These are phyloP conservation scores for Neria commutata DNA, from an alignment of 2,888 invertebrate species.

Conservation along the genomic window DNA sequence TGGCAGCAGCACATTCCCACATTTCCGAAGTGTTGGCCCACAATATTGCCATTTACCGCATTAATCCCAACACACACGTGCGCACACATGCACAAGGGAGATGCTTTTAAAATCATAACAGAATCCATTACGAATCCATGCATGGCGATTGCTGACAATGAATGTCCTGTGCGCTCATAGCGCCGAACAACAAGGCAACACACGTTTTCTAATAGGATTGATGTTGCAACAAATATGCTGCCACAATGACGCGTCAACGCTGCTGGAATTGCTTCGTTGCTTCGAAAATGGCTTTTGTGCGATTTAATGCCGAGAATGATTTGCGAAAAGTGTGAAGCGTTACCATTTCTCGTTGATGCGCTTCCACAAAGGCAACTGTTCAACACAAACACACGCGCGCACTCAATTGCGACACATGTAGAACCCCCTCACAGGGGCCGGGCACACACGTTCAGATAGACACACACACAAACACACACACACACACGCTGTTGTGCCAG, in stretches of 20 bases:
- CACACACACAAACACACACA: conserved; percentile 10
- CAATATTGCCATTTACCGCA: not conserved
- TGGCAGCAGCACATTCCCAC: too few species aligned
- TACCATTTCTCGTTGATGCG: conserved; percentile 17
- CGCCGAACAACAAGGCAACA: conserved; percentile 26
- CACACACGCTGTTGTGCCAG: not conserved
- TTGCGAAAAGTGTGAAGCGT: conserved; percentile 32
- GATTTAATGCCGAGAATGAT: conserved; percentile 37
- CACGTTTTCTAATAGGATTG: conserved; percentile 41
- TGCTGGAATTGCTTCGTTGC: not conserved
- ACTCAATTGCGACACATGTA: conserved; percentile 8
- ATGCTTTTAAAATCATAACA: conserved; percentile 16
- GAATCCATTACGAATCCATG: conserved; percentile 10
- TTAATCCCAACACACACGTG: conserved; percentile 4
- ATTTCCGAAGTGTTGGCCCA: too few species aligned
- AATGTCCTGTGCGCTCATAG: conserved; percentile 14
- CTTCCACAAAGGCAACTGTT: conserved; percentile 22
- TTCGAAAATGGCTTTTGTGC: conserved; percentile 26
- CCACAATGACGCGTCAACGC: conserved; percentile 19
- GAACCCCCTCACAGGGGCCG: conserved; percentile 16
- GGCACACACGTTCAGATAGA: conserved; percentile 1
- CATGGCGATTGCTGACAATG: conserved; percentile 32
- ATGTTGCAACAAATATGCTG: conserved; percentile 23
- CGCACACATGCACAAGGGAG: conserved; percentile 3
- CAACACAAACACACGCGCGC: not conserved